Percentiles rank a stretch among this genome's conserved stretches.
These are phyloP conservation scores for Drosophila ironensis DNA, from an alignment of 1,140 invertebrate genomes.

Conservation along the genomic window DNA sequence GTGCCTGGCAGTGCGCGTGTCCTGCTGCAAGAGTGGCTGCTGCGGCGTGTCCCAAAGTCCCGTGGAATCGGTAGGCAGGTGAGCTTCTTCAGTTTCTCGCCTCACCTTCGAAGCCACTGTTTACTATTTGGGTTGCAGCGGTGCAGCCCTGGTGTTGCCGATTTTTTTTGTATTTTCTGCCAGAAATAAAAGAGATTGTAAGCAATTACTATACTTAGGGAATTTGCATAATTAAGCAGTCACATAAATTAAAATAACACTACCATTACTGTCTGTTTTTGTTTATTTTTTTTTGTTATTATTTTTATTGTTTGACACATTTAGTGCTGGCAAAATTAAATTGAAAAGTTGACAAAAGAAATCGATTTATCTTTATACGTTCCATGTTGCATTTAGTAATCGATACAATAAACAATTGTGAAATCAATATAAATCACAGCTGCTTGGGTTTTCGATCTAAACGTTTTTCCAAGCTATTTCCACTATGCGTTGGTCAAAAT, in stretches of 20 bases:
- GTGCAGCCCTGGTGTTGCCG: slow-evolving; percentile 1
- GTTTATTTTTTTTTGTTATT: not conserved
- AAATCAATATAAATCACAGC: too few species aligned
- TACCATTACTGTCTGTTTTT: not conserved
- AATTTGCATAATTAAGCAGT: not conserved
- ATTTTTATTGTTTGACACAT: too few species aligned
- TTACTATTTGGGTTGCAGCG: slow-evolving; percentile 28
- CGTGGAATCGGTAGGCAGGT: too few species aligned
- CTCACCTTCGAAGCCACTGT: not conserved
- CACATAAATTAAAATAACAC: not conserved
- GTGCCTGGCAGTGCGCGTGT: not conserved
- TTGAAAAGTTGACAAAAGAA: too few species aligned
- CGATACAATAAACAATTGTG: too few species aligned
- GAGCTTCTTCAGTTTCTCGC: not conserved
- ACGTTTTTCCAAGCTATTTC: too few species aligned
- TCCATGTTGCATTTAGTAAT: too few species aligned
- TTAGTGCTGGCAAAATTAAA: too few species aligned
- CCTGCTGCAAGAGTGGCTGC: not conserved
- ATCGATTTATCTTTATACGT: too few species aligned
- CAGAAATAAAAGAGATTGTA: not conserved
- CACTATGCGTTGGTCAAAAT: too few species aligned
- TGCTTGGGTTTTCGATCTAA: too few species aligned
- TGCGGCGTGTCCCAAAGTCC: too few species aligned
- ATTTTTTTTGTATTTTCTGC: slow-evolving; percentile 21
- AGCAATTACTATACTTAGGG: not conserved